Conservation (phyloP, 2,797 vertebrate species). For the Pipistrellus kuhlii region DNA sequence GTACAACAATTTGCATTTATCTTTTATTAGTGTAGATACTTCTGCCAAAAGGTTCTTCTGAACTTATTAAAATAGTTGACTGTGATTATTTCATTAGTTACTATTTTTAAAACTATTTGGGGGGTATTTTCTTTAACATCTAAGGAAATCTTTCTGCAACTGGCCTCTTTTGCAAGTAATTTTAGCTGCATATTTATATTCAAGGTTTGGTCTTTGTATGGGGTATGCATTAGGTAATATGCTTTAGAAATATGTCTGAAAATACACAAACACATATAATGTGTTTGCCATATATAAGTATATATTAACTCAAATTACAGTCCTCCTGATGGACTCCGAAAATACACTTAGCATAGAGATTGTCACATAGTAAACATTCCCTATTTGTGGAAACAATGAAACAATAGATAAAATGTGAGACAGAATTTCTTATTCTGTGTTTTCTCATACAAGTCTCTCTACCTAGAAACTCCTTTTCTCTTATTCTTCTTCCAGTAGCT, state of each 20-base stretch:
- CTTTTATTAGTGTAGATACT: too few species aligned
- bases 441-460: not conserved
- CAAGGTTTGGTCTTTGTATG: not conserved
- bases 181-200: not conserved
- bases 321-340: not conserved
- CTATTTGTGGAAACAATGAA: not conserved
- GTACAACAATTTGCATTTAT: too few species aligned
- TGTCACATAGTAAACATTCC: not conserved
- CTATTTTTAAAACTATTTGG: conserved; percentile 32
- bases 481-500: not conserved
- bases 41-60: not conserved
- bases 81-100: not conserved
- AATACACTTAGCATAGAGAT: not conserved
- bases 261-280: not conserved
- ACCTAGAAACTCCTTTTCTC: not conserved
- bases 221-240: not conserved
- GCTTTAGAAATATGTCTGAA: not conserved
- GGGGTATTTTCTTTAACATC: not conserved
- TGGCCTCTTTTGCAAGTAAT: not conserved
- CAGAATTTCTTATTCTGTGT: not conserved
- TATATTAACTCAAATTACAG: not conserved
- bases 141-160: not conserved
- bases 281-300: not conserved
- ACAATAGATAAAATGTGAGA: not conserved
- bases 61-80: not conserved